Base-by-base conservation (phyloP, 2,797 vertebrate species). In the Ptychadena robeensis region DNA sequence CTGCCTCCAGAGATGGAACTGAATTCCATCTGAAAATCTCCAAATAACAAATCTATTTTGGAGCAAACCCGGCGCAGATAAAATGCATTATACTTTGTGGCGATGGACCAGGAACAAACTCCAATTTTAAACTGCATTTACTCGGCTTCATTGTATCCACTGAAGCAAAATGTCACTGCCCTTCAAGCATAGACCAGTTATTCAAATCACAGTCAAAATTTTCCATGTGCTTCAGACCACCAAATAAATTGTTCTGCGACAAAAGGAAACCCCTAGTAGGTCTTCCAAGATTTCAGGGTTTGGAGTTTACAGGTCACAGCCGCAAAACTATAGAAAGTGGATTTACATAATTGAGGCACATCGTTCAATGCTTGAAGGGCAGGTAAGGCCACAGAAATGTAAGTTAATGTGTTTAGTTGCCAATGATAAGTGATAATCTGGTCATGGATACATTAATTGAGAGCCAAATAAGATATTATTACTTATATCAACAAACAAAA, bases 141-240 rank as follows among this genome's bases (percentile, higher is more conserved):
- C 35, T 76, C 70, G 57, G 72, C 32, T 64, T 82, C 73, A 82
- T 82, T 79, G 64, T 79, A 59, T 85, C 64, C 77, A 85, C 32
- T 84, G 72, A 80, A 80, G 77, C 77, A 80, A 63, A 75, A 69
- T 80, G 65, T 75, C 37, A 38, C 70, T 40, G 37, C 37, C 77
- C 61, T 59, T 68, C 63, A 79, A 79, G 31, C 68, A 57, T 79
- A 73, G 78, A 83, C 64, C 75, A 57, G 61, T 79, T 82, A 76
- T 71, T 76, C 73, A 76, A 82, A 69, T 70, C 64, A 68, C 64
- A 76, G 71, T n/a, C 71, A 35, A 68, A 74, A 69, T 66, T 67
- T 73, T 63, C 71, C 63, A 74, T 75, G 80, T 75, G 80, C 72
- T 61, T 75, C 28, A 28, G 63, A 68, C 63, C 70, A 73, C 79